Evolutionary conservation across 2,797 vertebrate species (phyloP), one percentile per base, ranked within the genome.

Genomic region (Sebastes aleutianus): DNA sequence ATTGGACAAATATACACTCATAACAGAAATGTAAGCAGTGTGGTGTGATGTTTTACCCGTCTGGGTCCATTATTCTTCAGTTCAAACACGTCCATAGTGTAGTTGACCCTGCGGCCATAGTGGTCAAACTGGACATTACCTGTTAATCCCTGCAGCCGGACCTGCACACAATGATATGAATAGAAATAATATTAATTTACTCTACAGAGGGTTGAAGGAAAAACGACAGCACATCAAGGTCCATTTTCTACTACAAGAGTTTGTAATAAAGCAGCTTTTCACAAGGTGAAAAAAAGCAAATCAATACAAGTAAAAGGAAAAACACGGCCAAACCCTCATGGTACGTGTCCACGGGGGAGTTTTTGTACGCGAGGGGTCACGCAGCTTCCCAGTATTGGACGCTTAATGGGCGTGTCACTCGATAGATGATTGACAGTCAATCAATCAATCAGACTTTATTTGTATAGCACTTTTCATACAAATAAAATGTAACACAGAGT

Each of bases 61-160:
- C 97, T 90, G 36, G 97, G 97, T 70, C 97, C 98, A 1, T 97
- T 97, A 89, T 94, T 98, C 94, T 98, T 99, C 90, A 99, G 94
- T 83, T 99, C 98, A 95, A 99, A 97, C 80, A 98, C 97, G 92
- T 99, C 98, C 97, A 99, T 98, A 20, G 97, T 98, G 89, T 97
- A 99, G 93, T 99, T 99, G 84, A 98, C 97, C 93, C 98, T 96
- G 59, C 97, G 96, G 82, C 98, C 98, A 36, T 98, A 99, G 88
- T 99, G 97, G 91, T 99, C 97, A 89, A 99, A 99, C 87, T 99
- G 97, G 93, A 99, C 97, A 39, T 99, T 99, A 90, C 98, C 98
- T 56, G 98, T 99, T 86, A 99, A 91, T 65, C 98, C 98, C 93
- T 98, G 98, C 94, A 99, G 96, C 90, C 96, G 96, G 92, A 99